These are phyloP conservation scores for Nasonovia ribisnigri DNA, from an alignment of 2,888 invertebrate genomes.

Conservation along the genomic window DNA sequence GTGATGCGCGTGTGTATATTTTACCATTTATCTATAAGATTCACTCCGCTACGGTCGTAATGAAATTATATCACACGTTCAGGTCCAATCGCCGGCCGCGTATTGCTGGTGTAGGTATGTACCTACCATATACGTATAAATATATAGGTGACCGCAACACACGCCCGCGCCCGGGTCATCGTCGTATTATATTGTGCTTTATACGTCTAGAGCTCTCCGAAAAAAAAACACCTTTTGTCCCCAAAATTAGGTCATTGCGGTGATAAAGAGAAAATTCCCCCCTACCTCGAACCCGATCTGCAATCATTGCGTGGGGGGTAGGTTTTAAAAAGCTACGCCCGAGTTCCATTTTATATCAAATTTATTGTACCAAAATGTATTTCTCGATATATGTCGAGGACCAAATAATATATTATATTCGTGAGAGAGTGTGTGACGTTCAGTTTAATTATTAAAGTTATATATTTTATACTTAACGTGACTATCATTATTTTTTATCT, in stretches of 20 bases:
- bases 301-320: not conserved
- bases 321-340: not conserved
- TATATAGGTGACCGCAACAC: not conserved
- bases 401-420: too few relatives aligned
- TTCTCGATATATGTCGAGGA: too few relatives aligned
- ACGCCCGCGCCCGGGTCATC: not conserved
- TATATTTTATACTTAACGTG: too few relatives aligned
- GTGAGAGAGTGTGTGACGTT: too few relatives aligned
- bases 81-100: not conserved
- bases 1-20: not conserved
- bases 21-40: not conserved
- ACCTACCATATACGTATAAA: not conserved
- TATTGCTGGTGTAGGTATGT: not conserved
- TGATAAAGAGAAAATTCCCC: not conserved
- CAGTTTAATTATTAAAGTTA: too few relatives aligned
- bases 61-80: constrained; percentile 34
- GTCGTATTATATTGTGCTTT: not conserved
- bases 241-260: not conserved
- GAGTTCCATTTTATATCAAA: not conserved
- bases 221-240: not conserved
- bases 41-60: constrained; percentile 42
- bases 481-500: too few relatives aligned
- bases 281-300: not conserved
- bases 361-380: not conserved
- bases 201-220: not conserved